phyloP scores from a whole-genome alignment of 2,888 invertebrate genomes.

The Spisula solida region DNA sequence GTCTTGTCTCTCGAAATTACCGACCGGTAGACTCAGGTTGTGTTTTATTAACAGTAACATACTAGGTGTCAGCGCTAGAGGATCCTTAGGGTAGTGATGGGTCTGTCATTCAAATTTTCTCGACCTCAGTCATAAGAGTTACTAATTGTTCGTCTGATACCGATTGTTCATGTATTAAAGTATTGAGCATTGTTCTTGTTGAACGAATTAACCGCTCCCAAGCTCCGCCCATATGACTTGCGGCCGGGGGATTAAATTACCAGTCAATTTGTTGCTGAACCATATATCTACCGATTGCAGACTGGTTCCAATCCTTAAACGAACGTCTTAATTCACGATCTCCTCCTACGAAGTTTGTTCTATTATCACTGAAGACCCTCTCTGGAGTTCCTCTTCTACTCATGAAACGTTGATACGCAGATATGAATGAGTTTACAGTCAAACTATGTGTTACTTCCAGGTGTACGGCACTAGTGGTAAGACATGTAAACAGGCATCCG shows the following conservation, averaged over 20 bases:
- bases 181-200: background rate
- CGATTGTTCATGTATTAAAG: constrained; percentile 28
- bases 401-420: no score
- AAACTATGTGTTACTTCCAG: no score
- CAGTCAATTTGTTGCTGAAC: constrained; percentile 43
- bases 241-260: constrained; percentile 56
- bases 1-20: constrained; percentile 32
- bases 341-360: constrained; percentile 61
- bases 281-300: constrained; percentile 33
- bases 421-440: no score
- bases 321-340: constrained; percentile 48
- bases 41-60: constrained; percentile 44
- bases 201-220: constrained; percentile 58
- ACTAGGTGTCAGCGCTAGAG: constrained; percentile 44
- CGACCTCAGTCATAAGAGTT: constrained; percentile 22
- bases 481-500: no score
- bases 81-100: constrained; percentile 46
- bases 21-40: constrained; percentile 33
- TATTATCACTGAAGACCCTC: constrained; percentile 53
- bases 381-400: constrained; percentile 48
- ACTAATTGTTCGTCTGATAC: constrained; percentile 21
- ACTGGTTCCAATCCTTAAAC: constrained; percentile 45
- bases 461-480: no score
- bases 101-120: constrained; percentile 39
- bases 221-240: constrained; percentile 47